These are phyloP conservation scores for Frieseomelitta varia DNA, from an alignment of 1,140 invertebrate species.

Conservation along the genomic window DNA sequence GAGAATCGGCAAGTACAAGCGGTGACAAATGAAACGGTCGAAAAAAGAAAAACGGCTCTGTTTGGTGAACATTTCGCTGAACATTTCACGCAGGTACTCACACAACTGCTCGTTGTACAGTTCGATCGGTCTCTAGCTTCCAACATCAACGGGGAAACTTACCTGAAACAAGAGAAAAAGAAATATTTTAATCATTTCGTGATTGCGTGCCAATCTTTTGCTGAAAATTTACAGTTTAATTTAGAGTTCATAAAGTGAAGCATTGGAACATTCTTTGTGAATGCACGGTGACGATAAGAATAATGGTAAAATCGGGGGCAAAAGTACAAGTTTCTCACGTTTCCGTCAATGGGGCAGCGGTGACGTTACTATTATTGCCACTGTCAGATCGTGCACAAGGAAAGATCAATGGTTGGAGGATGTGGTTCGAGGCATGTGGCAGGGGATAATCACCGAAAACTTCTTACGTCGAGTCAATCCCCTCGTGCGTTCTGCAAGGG, in stretches of 20 bases:
- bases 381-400: constrained; percentile 49
- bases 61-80: neutral
- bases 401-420: constrained; percentile 58
- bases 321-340: constrained; percentile 1
- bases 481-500: constrained; percentile 57
- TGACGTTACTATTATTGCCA: constrained; percentile 26
- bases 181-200: neutral
- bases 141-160: neutral
- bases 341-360: too few relatives aligned
- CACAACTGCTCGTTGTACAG: neutral
- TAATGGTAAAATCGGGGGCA: neutral
- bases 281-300: neutral
- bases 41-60: too few relatives aligned
- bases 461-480: constrained; percentile 31
- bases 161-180: constrained; percentile 17
- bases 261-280: neutral
- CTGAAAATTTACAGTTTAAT: neutral
- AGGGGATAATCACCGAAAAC: constrained; percentile 61
- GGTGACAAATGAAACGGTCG: neutral
- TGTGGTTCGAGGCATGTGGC: constrained; percentile 51
- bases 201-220: neutral
- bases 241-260: neutral
- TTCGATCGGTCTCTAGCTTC: neutral
- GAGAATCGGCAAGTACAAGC: neutral
- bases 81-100: constrained; percentile 16